These are phyloP conservation scores for Drosophila sucinea DNA, from an alignment of 1,140 invertebrate genomes.

Conservation along the genomic window DNA sequence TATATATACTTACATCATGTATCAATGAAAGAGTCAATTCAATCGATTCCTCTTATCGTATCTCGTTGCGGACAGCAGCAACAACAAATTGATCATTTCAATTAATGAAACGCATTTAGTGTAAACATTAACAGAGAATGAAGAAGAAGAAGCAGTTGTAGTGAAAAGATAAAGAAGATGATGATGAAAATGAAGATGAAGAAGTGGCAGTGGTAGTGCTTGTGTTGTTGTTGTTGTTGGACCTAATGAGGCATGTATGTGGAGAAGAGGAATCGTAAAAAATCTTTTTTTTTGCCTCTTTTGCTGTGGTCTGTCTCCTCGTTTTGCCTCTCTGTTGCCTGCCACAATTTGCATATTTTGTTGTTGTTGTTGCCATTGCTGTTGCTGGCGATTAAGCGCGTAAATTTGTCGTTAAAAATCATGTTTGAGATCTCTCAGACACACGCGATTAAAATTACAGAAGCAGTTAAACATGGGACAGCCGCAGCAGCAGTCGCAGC, in stretches of 20 bases:
- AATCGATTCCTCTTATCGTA: conserved; percentile 49
- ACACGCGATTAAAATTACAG: conserved; percentile 53
- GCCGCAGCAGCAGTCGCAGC: neutral
- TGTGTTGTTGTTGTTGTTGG: conserved; percentile 43
- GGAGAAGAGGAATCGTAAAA: conserved; percentile 48
- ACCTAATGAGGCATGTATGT: conserved; percentile 65
- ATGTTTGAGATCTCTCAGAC: conserved; percentile 60
- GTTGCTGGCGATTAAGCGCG: conserved; percentile 71
- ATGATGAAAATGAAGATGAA: conserved; percentile 46
- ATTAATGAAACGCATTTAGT: conserved; percentile 80
- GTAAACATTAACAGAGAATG: conserved; percentile 42
- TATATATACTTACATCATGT: neutral
- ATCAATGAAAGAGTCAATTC: conserved; percentile 14
- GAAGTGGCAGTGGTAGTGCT: neutral
- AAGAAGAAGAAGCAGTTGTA: neutral
- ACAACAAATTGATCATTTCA: conserved; percentile 79
- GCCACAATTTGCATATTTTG: conserved; percentile 74
- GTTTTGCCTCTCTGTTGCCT: conserved; percentile 14
- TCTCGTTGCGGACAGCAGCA: conserved; percentile 28
- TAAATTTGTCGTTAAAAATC: conserved; percentile 82
- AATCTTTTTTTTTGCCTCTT: conserved; percentile 13
- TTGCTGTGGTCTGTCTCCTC: neutral
- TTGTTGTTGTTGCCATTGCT: conserved; percentile 54
- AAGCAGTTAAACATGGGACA: conserved; percentile 9
- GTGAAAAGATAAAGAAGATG: conserved; percentile 3